These are phyloP conservation scores for Bambusicola thoracicus DNA, from an alignment of 2,113 vertebrate genomes.

Conservation along the genomic window DNA sequence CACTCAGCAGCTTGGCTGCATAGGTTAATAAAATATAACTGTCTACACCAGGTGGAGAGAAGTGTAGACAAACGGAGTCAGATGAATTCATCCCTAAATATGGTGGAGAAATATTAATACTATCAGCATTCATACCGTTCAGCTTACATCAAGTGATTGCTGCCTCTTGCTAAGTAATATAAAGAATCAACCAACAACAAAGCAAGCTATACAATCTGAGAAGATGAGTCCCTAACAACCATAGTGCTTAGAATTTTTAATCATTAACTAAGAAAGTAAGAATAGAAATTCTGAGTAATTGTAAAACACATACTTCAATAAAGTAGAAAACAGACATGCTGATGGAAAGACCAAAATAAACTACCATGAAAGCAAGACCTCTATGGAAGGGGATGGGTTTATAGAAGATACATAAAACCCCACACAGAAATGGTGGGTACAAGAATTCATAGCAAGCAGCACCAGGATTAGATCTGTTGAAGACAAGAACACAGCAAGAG, in stretches of 20 bases:
- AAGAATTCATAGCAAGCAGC: neutral
- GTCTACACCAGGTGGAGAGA: neutral
- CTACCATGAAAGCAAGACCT: neutral
- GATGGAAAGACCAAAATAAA: neutral
- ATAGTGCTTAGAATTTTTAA: neutral
- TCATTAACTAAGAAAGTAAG: neutral
- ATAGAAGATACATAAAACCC: neutral
- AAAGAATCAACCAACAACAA: neutral
- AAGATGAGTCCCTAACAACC: neutral
- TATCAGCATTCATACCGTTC: neutral
- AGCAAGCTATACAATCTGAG: neutral
- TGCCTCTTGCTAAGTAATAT: neutral
- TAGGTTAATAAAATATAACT: neutral
- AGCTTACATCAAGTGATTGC: neutral
- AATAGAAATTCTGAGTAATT: neutral
- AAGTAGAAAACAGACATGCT: neutral
- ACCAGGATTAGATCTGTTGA: neutral
- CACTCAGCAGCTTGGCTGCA: neutral
- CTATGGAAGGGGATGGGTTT: neutral
- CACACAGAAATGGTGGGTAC: rapidly evolving
- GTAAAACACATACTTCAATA: neutral
- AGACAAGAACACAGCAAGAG: neutral
- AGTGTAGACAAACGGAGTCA: neutral
- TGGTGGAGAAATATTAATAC: neutral
- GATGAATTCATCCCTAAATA: neutral